Conservation (phyloP, 2,113 vertebrate genomes). For the Piaya cayana region DNA sequence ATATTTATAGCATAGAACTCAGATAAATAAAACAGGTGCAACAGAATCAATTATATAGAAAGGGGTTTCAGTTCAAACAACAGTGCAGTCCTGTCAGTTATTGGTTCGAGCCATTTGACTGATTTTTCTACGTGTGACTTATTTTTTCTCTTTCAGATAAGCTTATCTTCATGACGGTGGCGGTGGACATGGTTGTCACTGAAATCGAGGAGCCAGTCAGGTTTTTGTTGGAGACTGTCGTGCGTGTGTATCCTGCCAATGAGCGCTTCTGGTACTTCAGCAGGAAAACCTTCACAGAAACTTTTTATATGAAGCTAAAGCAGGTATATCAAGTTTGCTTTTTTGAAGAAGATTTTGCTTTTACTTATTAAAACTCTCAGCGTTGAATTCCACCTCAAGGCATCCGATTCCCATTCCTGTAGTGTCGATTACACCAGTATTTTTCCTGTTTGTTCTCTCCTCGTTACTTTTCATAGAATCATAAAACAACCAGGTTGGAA, state of each 20-base stretch:
- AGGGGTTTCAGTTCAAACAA: neutral
- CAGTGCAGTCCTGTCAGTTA: neutral
- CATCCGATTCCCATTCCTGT: neutral
- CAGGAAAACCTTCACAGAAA: conserved; percentile 94
- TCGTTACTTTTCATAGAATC: neutral
- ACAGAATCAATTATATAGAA: neutral
- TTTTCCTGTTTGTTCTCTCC: neutral
- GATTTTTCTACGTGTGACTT: neutral
- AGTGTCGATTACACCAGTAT: neutral
- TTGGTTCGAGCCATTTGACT: neutral
- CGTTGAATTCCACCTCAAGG: fast-evolving
- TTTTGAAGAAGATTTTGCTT: neutral
- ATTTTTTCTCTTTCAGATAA: conserved; percentile 81
- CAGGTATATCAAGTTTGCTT: conserved; percentile 78
- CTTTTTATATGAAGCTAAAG: conserved; percentile 92
- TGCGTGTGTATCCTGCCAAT: conserved; percentile 92
- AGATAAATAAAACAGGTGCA: neutral
- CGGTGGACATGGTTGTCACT: conserved; percentile 94
- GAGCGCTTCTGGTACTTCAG: conserved; percentile 99
- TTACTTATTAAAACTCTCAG: neutral
- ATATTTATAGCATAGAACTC: neutral
- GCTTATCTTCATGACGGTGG: conserved; percentile 93
- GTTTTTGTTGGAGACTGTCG: conserved; percentile 90
- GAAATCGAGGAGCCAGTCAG: conserved; percentile 94
- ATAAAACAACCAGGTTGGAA: too few relatives aligned